Evolutionary conservation across 2,113 vertebrate genomes (phyloP), one percentile per base, ranked within the genome.

Genomic region (Terrapene triunguis): DNA sequence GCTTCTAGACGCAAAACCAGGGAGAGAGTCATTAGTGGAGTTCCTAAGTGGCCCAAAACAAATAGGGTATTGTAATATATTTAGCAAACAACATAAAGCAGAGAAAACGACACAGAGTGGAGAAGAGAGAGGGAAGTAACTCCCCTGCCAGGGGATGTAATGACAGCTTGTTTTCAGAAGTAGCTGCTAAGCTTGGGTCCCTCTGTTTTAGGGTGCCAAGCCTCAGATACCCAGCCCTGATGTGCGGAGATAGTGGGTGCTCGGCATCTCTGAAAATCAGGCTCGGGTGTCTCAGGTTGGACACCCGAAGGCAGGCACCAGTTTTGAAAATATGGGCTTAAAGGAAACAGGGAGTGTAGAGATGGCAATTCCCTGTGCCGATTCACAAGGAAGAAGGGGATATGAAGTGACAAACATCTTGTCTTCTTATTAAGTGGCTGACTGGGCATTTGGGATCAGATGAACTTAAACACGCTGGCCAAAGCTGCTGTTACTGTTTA

Each of bases 21-120:
- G 17, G 6, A 0, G 29, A 50, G 12, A 1, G 29, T 38, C 74
- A 9, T 8, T 38, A 29, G 72, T 1, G 47, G 88, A 48, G 10
- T 10, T 88, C 55, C 79, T 44, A 2, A 0, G 32, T 1, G 17
- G 84, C 2, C 54, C 50, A 82, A 92, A 32, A 11, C 7, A 47
- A 32, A 44, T 4, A 25, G 38, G 21, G 74, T 47, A 27, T 78
- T 47, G 74, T 29, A 78, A 25, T 29, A 78, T 78, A 47, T 78
- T 78, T 47, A 78, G 42, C 42, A 25, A 76, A 47, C 42, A 47
- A 47, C 25, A 78, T 4, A 14, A 78, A 78, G 42, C 74, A 47
- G 24, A 25, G 65, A 14, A 44, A 78, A 27, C 12, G 22, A 12
- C 47, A 27, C 74, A 27, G 38, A 14, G 42, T 47, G 25, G 42